Evolutionary conservation across 2,113 vertebrate species (phyloP), one percentile per base, ranked within the genome.

Genomic region (Elachura formosa): DNA sequence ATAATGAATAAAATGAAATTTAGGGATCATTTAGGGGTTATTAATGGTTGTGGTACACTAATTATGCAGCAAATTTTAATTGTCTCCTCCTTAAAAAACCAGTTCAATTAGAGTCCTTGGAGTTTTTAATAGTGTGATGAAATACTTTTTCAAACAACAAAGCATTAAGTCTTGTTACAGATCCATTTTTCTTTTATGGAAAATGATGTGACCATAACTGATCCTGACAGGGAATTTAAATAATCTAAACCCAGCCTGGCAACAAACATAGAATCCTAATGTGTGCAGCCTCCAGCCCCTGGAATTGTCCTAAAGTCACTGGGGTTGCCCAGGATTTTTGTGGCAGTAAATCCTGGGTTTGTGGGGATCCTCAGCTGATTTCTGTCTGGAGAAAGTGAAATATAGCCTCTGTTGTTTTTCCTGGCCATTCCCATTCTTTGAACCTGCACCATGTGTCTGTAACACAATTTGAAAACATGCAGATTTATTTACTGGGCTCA

Each of bases 211-310:
- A 92, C 41, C 59, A 40, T 89, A 91, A 94, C 66, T 38, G 87
- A 92, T 84, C 38, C 74, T 46, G 74, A 91, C 80, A 85, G 63
- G 61, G 81, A 95, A 87, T 95, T 95, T 67, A 76, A 97, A 92
- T 85, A 81, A 74, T 54, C 61, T 84, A 56, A 95, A 64, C 26
- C 55, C 93, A 81, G 76, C 7, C 85, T 91, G 82, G 71, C 61
- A 64, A 55, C 86, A 76, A 86, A 40, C 9, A 14, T 2, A 55
- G 87, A 96, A 76, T 88, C 14, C 28, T 41, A 84, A 75, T 68
- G 21, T 11, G 31, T 45, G 38, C 81, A 80, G 90, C 78, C 68
- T 93, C 31, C 31, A 74, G 89, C 74, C 68, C 52, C 3, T 45
- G 71, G 66, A 68, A 64, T 31, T 19, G 12, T 84, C 80, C 38